Base-by-base conservation (phyloP, 2,888 invertebrate genomes). In the Drosophila sordidula region DNA sequence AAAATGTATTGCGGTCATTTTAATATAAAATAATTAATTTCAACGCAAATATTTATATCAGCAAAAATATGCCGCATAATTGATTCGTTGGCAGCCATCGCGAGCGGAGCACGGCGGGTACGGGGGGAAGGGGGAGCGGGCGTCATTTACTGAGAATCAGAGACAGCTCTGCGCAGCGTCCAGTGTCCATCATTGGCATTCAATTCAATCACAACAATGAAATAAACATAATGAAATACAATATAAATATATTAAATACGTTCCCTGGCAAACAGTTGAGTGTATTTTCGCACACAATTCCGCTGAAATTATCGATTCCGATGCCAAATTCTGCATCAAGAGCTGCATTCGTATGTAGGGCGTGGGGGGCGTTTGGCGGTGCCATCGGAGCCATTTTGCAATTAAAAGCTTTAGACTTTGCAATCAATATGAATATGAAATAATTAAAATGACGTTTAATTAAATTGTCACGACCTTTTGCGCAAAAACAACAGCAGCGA, bases 21-120 rank as follows among this genome's bases (percentile, higher is more conserved):
- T 87, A 88, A 88, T 88, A 88, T 88, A 70, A 89, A 87, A 89
- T 88, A 88, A 88, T 89, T 88, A 88, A 88, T 88, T 87, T 83
- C 87, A 80, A 78, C 76, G 81, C 74, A 88, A 88, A 88, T 89
- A 88, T 88, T 88, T 87, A 87, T 87, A 79, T 66, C 78, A 75
- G 87, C 81, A 83, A 70, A 85, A 83, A 87, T 86, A 81, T 83
- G 87, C 75, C 83, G 79, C 81, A 86, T 83, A 86, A 87, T 87
- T 86, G 87, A 87, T 79, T 75, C 74, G 68, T 70, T 73, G 71
- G 45, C 74, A 70, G 75, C 63, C 18, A 45, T 59, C 44, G 62
- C 32, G 39, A 22, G 51, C 8, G 46, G 49, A 36, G 12, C 26
- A 22, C 25, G 38, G 18, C 2, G 29, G 29, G 29, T n/a, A n/a